phyloP scores from a whole-genome alignment of 1,140 invertebrate species.

The Drosophila albomicans region DNA sequence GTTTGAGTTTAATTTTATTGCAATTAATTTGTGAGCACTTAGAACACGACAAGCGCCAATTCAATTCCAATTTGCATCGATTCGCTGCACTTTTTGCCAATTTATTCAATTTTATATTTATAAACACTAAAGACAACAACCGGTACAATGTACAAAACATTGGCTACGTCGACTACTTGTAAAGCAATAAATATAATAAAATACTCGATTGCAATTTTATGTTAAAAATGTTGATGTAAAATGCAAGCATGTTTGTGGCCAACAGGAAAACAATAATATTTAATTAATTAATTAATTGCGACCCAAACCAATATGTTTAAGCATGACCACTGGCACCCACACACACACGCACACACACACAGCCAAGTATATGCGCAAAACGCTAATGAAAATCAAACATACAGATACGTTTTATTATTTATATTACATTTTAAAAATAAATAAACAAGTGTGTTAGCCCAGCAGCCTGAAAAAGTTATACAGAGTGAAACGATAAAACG shows the following conservation, averaged over 20 bases:
- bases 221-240: conserved; percentile 46
- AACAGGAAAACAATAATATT: conserved; percentile 54
- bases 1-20: conserved; percentile 1
- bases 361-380: neutral
- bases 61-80: conserved; percentile 24
- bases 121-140: conserved; percentile 6
- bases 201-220: conserved; percentile 28
- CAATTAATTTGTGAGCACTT: neutral
- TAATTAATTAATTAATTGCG: conserved; percentile 49
- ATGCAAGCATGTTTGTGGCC: conserved; percentile 54
- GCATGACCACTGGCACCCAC: too few relatives aligned
- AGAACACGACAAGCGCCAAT: neutral
- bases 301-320: conserved; percentile 52
- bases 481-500: too few relatives aligned
- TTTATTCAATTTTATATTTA: neutral
- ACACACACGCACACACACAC: conserved; percentile 9
- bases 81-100: neutral
- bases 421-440: conserved; percentile 44
- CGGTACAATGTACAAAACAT: conserved; percentile 17
- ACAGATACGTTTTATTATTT: conserved; percentile 38
- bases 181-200: conserved; percentile 40
- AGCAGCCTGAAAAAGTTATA: neutral
- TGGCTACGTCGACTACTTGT: conserved; percentile 48
- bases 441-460: conserved; percentile 53
- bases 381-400: conserved; percentile 47